These are phyloP conservation scores for Chloromyia formosa DNA, from an alignment of 2,888 invertebrate genomes.

Conservation along the genomic window DNA sequence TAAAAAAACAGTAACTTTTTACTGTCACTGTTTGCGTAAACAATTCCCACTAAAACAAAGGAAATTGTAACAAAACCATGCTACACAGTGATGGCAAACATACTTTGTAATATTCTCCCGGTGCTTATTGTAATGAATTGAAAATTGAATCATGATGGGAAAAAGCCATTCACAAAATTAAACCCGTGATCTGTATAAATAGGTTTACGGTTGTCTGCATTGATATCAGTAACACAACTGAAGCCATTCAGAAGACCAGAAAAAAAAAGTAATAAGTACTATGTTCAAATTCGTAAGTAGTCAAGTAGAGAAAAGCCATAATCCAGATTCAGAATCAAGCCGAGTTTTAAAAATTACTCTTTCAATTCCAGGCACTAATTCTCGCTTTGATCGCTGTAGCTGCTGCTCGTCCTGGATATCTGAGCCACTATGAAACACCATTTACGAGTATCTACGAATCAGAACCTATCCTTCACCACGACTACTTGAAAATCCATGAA, in stretches of 20 bases:
- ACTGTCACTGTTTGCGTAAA: not conserved
- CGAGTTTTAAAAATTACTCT: not conserved
- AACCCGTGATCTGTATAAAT: slow-evolving; percentile 38
- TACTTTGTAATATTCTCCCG: slow-evolving; percentile 19
- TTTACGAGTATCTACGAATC: slow-evolving; percentile 24
- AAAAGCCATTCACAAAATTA: slow-evolving; percentile 17
- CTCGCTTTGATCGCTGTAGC: slow-evolving; percentile 66
- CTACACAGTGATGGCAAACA: not conserved
- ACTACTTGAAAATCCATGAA: slow-evolving; percentile 44
- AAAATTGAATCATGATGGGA: slow-evolving; percentile 28
- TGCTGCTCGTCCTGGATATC: slow-evolving; percentile 62
- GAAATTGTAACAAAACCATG: slow-evolving; percentile 2
- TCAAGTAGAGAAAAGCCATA: not conserved
- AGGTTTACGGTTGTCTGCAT: slow-evolving; percentile 16
- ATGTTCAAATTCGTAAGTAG: slow-evolving; percentile 29
- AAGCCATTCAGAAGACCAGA: not conserved
- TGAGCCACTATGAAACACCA: slow-evolving; percentile 48
- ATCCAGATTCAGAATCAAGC: too few relatives aligned
- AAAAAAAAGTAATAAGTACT: not conserved
- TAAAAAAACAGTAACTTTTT: not conserved
- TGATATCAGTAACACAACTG: slow-evolving; percentile 24
- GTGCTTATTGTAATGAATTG: slow-evolving; percentile 5
- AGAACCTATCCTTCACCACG: slow-evolving; percentile 37
- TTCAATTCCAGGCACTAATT: slow-evolving; percentile 13
- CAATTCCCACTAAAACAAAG: slow-evolving; percentile 24